Percentiles rank a stretch among this genome's conserved stretches.
These are phyloP conservation scores for Pachyseris speciosa DNA, from an alignment of 64 coral and sea anemone species.

Conservation along the genomic window DNA sequence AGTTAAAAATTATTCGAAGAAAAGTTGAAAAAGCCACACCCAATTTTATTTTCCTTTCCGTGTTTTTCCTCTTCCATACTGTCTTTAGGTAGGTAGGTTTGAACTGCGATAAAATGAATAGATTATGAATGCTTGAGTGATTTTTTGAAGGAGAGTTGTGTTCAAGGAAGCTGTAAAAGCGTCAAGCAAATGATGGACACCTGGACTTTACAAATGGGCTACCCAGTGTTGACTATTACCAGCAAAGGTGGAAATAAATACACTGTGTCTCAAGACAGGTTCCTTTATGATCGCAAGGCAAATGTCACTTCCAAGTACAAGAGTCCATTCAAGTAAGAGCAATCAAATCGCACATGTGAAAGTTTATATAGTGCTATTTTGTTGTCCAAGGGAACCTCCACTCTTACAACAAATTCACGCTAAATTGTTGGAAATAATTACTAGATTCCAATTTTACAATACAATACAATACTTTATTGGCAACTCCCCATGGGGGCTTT, in stretches of 20 bases:
- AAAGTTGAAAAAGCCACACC: too few species aligned
- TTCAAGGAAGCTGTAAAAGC: neutral
- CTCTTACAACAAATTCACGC: too few species aligned
- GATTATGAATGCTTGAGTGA: neutral
- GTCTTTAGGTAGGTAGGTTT: too few species aligned
- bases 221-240: slow-evolving; percentile 79
- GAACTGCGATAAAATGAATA: too few species aligned
- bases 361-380: neutral
- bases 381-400: too few species aligned
- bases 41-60: too few species aligned
- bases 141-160: slow-evolving; percentile 61
- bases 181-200: slow-evolving; percentile 89
- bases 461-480: too few species aligned
- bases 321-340: slow-evolving; percentile 47
- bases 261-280: slow-evolving; percentile 60
- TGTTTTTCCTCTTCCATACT: too few species aligned
- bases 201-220: slow-evolving; percentile 93
- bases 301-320: slow-evolving; percentile 40
- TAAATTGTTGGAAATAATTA: too few species aligned
- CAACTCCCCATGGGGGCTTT: too few species aligned
- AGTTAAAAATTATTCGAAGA: too few species aligned
- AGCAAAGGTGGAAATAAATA: neutral
- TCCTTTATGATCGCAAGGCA: slow-evolving; percentile 55
- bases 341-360: neutral
- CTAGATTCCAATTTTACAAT: too few species aligned